Evolutionary conservation across 2,113 vertebrate genomes (phyloP).

Genomic region (Axis porcinus): DNA sequence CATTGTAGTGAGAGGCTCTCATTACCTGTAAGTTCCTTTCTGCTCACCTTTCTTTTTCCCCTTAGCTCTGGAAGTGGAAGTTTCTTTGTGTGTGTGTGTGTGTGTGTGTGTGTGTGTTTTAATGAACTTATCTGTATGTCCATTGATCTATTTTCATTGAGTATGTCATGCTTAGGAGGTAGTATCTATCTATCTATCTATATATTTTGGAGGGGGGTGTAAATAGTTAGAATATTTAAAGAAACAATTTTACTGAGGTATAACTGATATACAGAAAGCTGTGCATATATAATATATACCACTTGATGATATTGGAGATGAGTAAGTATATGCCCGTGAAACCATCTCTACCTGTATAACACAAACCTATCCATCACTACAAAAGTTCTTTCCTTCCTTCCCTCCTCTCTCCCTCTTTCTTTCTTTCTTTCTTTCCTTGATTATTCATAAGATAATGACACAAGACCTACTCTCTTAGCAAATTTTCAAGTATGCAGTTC

Average conservation of each 20-base stretch:
- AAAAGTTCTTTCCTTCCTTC: background rate
- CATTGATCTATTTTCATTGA: background rate
- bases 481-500: background rate
- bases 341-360: background rate
- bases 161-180: background rate
- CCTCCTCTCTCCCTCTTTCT: background rate
- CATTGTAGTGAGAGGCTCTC: constrained; percentile 10
- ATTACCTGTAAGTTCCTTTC: constrained; percentile 32
- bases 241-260: background rate
- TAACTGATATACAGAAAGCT: background rate
- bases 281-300: background rate
- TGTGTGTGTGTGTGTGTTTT: background rate
- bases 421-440: background rate
- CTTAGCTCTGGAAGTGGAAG: background rate
- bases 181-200: background rate
- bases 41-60: constrained; percentile 17
- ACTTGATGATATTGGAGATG: background rate
- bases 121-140: background rate
- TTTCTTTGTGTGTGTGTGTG: background rate
- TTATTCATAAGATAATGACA: background rate
- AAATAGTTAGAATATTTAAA: background rate
- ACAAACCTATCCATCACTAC: background rate
- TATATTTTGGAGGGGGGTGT: background rate
- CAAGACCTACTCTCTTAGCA: background rate
- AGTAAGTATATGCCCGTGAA: rapidly evolving